phyloP scores from a whole-genome alignment of 2,888 invertebrate genomes.

The Chymomyza procnemis region DNA sequence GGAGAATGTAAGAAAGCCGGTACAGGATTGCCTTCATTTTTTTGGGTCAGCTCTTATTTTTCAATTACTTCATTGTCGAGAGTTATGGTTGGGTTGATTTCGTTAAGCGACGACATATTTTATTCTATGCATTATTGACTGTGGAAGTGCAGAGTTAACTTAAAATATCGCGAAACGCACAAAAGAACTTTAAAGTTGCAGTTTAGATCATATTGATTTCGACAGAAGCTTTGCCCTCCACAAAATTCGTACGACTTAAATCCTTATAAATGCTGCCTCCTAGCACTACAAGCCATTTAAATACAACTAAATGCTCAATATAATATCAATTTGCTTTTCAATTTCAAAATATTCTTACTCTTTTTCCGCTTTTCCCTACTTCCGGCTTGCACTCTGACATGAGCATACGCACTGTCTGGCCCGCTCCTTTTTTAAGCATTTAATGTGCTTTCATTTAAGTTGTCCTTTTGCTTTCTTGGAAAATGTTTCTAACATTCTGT shows the following conservation, averaged over 20 bases:
- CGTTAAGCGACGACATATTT: neutral
- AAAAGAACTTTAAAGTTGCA: no score
- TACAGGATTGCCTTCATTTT: neutral
- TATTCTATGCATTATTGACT: neutral
- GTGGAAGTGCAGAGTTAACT: no score
- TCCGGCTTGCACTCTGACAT: neutral
- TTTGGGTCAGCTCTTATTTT: neutral
- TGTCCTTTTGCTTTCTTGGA: slow-evolving; percentile 15
- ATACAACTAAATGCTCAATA: neutral
- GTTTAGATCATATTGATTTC: no score
- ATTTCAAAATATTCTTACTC: neutral
- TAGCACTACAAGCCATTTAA: neutral
- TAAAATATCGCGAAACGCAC: no score
- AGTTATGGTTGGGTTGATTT: neutral
- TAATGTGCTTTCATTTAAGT: slow-evolving; percentile 40
- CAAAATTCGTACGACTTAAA: no score
- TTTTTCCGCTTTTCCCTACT: neutral
- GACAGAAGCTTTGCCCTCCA: no score
- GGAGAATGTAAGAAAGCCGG: neutral
- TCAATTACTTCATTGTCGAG: slow-evolving; percentile 2
- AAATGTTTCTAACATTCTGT: slow-evolving; percentile 23
- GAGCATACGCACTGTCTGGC: neutral
- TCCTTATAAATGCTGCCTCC: neutral
- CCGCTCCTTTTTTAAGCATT: slow-evolving; percentile 7
- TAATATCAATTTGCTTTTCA: neutral